These are phyloP conservation scores for Chelon labrosus DNA, from an alignment of 2,797 vertebrate genomes.

Conservation along the genomic window DNA sequence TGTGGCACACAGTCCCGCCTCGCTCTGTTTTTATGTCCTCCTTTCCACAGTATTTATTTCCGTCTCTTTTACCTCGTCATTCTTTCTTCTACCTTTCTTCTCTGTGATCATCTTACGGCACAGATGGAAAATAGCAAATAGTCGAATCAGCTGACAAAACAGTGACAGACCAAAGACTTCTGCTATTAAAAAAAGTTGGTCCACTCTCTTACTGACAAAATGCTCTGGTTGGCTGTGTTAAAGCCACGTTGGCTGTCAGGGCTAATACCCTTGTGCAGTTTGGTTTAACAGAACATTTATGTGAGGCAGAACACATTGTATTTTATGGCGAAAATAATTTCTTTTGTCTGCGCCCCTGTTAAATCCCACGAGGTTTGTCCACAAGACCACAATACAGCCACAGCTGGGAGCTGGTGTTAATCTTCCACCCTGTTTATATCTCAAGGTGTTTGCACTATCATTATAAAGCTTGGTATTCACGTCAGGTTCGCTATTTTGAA, in stretches of 20 bases:
- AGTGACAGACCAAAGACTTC: slow-evolving; percentile 4
- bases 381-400: slow-evolving; percentile 25
- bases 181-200: slow-evolving; percentile 25
- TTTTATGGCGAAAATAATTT: slow-evolving; percentile 20
- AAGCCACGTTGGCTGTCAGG: slow-evolving; percentile 2
- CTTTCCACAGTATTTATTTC: slow-evolving; percentile 28
- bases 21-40: slow-evolving; percentile 37
- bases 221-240: slow-evolving; percentile 18
- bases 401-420: slow-evolving; percentile 41
- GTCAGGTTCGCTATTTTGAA: slow-evolving; percentile 74
- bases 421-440: slow-evolving; percentile 53
- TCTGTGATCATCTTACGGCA: slow-evolving; percentile 15
- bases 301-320: slow-evolving; percentile 19
- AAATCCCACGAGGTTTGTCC: slow-evolving; percentile 20
- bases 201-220: slow-evolving; percentile 31
- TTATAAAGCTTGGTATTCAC: slow-evolving; percentile 76
- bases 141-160: not conserved
- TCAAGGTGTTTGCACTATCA: slow-evolving; percentile 66
- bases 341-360: slow-evolving; percentile 2
- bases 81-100: slow-evolving; percentile 21
- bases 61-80: slow-evolving; percentile 18
- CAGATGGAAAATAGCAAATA: not conserved
- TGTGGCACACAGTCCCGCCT: slow-evolving; percentile 48
- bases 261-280: slow-evolving; percentile 3
- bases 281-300: slow-evolving; percentile 24